Base-by-base conservation (phyloP, 1,140 invertebrate species). In the Anastatus disparis region DNA sequence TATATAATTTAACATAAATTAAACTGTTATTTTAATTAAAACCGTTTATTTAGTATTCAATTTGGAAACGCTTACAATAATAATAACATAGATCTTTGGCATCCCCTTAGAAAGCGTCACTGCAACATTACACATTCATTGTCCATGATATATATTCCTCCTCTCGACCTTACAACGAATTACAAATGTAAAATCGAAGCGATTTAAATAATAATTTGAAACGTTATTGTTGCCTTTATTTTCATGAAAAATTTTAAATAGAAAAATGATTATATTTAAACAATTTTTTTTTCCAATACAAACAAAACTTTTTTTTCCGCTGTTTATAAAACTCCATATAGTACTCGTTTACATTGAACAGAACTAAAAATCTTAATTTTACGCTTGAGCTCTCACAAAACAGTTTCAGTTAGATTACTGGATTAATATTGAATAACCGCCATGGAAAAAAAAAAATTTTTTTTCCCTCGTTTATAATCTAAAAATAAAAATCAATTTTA, bases 81-180 rank as follows among this genome's bases (percentile, higher is more conserved):
- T n/a, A n/a, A n/a, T n/a, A n/a, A n/a, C n/a, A n/a, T n/a, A n/a
- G n/a, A n/a, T n/a, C n/a, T n/a, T n/a, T n/a, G n/a, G n/a, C n/a
- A n/a, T 63, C 53, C 50, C 48, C 27, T 65, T 65, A 65, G n/a
- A 65, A 65, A 65, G 48, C 62, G n/a, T n/a, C 52, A 24, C 58
- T 3, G 2, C 58, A n/a, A n/a, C n/a, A n/a, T n/a, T 29, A 26
- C 68, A 68, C 48, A 58, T 58, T 58, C 55, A 38, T 52, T 72
- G 42, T 4, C 22, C 42, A 10, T 53, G 31, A 53, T 53, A 65
- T 53, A 53, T 53, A 65, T 26, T 20, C 9, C 17, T 40, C 35
- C 44, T 35, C 53, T 61, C 42, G 24, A 20, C 38, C n/a, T 42
- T 40, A 29, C 22, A 24, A 20, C 31, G 66, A 68, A 50, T 59